Conservation (phyloP, 1,140 invertebrate genomes). For the Brachionus koreanus region DNA sequence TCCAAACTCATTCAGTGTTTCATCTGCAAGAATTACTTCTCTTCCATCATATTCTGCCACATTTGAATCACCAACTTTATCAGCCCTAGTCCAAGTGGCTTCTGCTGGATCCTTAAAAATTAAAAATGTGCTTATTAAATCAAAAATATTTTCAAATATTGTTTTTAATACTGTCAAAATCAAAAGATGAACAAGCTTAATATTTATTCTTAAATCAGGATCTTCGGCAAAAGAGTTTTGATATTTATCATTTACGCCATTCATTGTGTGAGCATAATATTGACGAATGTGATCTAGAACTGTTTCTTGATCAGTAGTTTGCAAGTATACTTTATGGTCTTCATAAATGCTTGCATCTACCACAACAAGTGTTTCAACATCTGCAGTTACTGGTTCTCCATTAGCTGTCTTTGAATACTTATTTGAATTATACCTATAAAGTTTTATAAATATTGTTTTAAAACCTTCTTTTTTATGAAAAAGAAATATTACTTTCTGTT, state of each 20-base stretch:
- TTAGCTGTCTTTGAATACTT: neutral
- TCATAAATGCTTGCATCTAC: neutral
- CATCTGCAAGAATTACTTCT: neutral
- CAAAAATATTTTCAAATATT: neutral
- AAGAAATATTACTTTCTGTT: no score
- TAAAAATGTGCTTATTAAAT: neutral
- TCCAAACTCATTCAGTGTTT: neutral
- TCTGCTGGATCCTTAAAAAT: neutral
- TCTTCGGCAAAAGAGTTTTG: neutral
- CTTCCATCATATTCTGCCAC: neutral
- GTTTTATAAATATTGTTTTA: no score
- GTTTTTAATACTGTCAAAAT: slow-evolving; percentile 8
- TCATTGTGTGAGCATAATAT: slow-evolving; percentile 17
- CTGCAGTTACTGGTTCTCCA: neutral
- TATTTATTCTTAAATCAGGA: slow-evolving; percentile 28
- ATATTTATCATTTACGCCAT: neutral
- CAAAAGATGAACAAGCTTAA: neutral
- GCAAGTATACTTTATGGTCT: neutral
- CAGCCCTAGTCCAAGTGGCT: neutral
- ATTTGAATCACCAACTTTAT: neutral
- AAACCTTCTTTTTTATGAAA: no score
- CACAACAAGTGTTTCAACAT: slow-evolving; percentile 31
- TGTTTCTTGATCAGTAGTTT: neutral
- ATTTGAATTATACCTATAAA: neutral
- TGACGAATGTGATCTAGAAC: neutral